A percentile compares a stretch with the other conserved stretches of the same genome.
Evolutionary conservation across 2,888 invertebrate species (phyloP).

Genomic region (Hoplodrina blanda): DNA sequence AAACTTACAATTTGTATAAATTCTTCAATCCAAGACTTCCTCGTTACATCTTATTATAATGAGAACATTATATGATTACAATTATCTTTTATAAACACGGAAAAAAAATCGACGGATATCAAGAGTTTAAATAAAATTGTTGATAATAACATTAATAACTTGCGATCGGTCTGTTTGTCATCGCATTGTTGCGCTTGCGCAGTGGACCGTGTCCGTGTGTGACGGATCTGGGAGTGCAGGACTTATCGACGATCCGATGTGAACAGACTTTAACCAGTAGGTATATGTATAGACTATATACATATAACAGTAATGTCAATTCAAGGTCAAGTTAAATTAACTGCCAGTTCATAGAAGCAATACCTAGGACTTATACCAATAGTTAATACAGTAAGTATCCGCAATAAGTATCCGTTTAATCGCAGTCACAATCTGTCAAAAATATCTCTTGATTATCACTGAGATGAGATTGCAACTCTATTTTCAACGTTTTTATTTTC

Average conservation of each 20-base stretch:
- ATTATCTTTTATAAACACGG: constrained; percentile 34
- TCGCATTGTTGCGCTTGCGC: constrained; percentile 63
- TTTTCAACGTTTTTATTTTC: too few species aligned
- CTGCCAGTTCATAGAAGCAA: too few species aligned
- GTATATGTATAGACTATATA: neutral
- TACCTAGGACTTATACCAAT: too few species aligned
- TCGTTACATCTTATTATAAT: constrained; percentile 17
- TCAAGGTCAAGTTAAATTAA: constrained; percentile 3
- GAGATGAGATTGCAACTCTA: too few species aligned
- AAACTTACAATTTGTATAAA: too few species aligned
- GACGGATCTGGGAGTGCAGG: constrained; percentile 65
- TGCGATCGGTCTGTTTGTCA: constrained; percentile 57
- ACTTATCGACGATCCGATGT: constrained; percentile 45
- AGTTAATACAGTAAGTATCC: too few species aligned
- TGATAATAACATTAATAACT: constrained; percentile 63
- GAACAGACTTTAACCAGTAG: constrained; percentile 39
- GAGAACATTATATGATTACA: constrained; percentile 30
- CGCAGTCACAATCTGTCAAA: too few species aligned
- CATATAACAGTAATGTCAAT: too few species aligned
- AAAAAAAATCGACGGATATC: constrained; percentile 59
- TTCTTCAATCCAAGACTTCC: constrained; percentile 1
- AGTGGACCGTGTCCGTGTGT: constrained; percentile 50
- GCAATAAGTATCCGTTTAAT: too few species aligned
- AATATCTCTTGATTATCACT: too few species aligned
- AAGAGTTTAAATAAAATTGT: constrained; percentile 62